Conservation (phyloP, 92 coral and sea anemone species). For the Porites rus region DNA sequence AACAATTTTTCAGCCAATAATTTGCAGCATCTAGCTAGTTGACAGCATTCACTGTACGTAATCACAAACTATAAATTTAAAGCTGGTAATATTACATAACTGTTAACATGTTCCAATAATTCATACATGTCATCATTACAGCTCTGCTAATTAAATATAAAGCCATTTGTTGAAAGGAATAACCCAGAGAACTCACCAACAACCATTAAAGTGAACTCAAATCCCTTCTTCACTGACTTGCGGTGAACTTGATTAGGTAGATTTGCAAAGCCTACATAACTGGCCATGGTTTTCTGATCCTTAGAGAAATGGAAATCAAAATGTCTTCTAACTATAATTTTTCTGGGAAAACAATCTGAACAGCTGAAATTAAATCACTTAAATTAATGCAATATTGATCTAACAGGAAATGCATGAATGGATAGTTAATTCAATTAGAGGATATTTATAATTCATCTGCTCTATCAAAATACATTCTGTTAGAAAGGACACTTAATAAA, state of each 20-base stretch:
- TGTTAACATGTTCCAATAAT: no score
- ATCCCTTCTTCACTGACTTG: slow-evolving; percentile 96
- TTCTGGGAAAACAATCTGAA: no score
- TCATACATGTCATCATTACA: neutral
- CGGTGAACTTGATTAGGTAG: slow-evolving; percentile 99
- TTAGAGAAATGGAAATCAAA: neutral
- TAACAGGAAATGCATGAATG: slow-evolving; percentile 21
- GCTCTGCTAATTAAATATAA: neutral
- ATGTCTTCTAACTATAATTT: neutral
- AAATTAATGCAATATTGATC: no score
- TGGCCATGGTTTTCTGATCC: slow-evolving; percentile 72
- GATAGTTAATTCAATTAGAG: slow-evolving; percentile 2
- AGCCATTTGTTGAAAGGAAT: neutral
- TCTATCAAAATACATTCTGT: neutral
- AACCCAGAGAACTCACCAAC: slow-evolving; percentile 75
- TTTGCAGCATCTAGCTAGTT: no score
- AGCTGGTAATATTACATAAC: no score
- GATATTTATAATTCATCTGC: no score
- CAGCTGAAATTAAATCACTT: neutral
- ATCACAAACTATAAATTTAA: neutral
- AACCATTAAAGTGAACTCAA: slow-evolving; percentile 98
- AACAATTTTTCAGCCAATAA: no score
- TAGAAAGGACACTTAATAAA: neutral
- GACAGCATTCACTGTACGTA: neutral
- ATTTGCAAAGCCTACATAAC: slow-evolving; percentile 96